Percentiles rank a stretch among this genome's conserved stretches.
These are phyloP conservation scores for Yponomeuta evonymella DNA, from an alignment of 2,888 invertebrate species.

Conservation along the genomic window DNA sequence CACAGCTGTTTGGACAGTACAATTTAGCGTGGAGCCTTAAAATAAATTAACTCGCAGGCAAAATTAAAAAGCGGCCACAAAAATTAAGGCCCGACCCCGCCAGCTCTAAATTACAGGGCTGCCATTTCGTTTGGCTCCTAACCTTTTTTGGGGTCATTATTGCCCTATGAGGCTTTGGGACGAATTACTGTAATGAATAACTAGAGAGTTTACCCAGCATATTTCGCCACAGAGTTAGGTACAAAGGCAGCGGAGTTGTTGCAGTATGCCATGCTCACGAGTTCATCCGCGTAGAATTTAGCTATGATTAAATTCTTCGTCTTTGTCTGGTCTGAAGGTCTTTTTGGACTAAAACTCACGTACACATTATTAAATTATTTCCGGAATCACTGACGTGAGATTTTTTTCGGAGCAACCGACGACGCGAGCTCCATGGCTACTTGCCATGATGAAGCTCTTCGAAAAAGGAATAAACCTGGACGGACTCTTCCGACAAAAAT, in stretches of 20 bases:
- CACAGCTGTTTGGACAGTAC: neutral
- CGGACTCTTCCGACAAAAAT: no score
- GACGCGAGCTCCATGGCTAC: no score
- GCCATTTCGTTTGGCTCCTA: neutral
- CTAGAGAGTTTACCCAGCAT: neutral
- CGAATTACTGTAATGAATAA: constrained; percentile 11
- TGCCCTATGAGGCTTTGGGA: constrained; percentile 3
- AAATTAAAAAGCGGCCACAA: constrained; percentile 1
- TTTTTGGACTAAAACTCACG: no score
- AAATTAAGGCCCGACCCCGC: neutral
- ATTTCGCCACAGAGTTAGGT: neutral
- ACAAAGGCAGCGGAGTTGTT: neutral
- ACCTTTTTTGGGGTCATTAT: constrained; percentile 7
- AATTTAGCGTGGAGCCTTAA: neutral
- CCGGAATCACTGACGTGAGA: no score
- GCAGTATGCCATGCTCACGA: neutral
- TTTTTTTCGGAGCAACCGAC: no score
- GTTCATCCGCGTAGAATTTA: no score
- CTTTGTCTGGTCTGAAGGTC: no score
- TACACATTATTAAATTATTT: no score
- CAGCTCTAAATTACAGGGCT: neutral
- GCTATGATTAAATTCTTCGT: no score
- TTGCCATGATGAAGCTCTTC: no score
- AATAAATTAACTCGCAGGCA: neutral
- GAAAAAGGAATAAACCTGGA: no score